Percentiles rank a stretch among this genome's conserved stretches.
Evolutionary conservation across 1,140 invertebrate species (phyloP).

Genomic region (Doryteuthis pealeii): DNA sequence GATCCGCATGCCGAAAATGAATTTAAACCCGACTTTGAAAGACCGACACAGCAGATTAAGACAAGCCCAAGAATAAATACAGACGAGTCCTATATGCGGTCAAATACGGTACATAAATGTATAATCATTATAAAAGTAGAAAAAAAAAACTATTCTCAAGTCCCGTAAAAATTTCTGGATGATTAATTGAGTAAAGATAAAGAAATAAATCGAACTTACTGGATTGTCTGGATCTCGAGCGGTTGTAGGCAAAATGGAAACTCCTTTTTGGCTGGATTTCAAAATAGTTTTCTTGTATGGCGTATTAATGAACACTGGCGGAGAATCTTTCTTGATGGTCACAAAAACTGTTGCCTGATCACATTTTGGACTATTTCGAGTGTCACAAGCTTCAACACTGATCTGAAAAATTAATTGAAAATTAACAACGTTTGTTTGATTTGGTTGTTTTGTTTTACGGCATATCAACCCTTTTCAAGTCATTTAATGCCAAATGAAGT

Average conservation of each 20-base stretch:
- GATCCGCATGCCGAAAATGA: too few relatives aligned
- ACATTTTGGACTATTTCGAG: conserved; percentile 25
- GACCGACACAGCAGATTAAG: too few relatives aligned
- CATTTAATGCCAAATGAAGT: too few relatives aligned
- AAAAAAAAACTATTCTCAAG: too few relatives aligned
- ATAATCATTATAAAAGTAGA: too few relatives aligned
- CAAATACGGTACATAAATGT: too few relatives aligned
- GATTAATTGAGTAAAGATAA: conserved; percentile 12
- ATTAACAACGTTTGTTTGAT: background rate
- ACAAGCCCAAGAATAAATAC: too few relatives aligned
- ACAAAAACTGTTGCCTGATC: conserved; percentile 27
- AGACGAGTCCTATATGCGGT: too few relatives aligned
- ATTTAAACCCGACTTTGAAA: too few relatives aligned
- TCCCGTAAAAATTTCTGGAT: too few relatives aligned
- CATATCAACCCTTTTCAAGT: too few relatives aligned
- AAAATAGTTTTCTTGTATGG: conserved; percentile 17
- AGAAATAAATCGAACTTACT: background rate
- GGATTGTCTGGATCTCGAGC: conserved; percentile 29
- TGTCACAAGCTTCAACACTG: conserved; percentile 34
- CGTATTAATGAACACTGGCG: conserved; percentile 27
- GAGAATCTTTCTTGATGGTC: conserved; percentile 27
- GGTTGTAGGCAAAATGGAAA: conserved; percentile 23
- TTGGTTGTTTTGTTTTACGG: too few relatives aligned
- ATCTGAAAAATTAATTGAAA: conserved; percentile 30
- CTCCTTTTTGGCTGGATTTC: background rate